These are phyloP conservation scores for Zoanthus gigantus DNA, from an alignment of 92 coral and sea anemone species.

Conservation along the genomic window DNA sequence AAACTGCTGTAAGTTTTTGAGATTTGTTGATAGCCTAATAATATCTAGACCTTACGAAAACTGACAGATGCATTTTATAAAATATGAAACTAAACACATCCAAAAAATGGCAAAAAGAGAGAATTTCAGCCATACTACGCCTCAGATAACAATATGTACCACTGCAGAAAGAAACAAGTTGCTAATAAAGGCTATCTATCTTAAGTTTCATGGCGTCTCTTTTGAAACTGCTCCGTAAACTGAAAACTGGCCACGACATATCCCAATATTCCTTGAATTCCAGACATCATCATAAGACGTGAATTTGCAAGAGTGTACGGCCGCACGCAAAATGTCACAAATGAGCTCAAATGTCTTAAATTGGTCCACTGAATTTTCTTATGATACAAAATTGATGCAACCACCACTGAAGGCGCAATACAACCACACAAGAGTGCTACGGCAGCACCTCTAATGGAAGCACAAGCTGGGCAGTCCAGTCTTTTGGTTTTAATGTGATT, in stretches of 20 bases:
- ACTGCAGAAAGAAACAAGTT: too few relatives aligned
- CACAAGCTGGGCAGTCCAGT: constrained; percentile 78
- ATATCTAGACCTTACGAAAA: too few relatives aligned
- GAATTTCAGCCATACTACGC: too few relatives aligned
- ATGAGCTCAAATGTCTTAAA: constrained; percentile 24
- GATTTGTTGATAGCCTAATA: too few relatives aligned
- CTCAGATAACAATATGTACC: too few relatives aligned
- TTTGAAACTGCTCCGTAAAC: constrained; percentile 61
- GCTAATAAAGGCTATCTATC: too few relatives aligned
- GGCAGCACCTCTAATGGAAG: constrained; percentile 72
- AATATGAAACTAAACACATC: too few relatives aligned
- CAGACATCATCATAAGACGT: constrained; percentile 67
- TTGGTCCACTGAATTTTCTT: constrained; percentile 44
- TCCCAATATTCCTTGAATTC: constrained; percentile 73
- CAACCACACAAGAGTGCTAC: constrained; percentile 72
- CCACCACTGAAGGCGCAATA: constrained; percentile 64
- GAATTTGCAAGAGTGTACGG: constrained; percentile 69
- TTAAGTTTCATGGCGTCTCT: neutral
- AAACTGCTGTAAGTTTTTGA: too few relatives aligned
- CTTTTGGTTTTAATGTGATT: constrained; percentile 55
- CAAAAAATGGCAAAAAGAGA: too few relatives aligned
- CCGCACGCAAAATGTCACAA: constrained; percentile 60
- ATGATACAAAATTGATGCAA: constrained; percentile 62
- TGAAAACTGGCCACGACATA: constrained; percentile 78
- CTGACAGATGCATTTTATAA: too few relatives aligned